Percentiles rank a stretch among this genome's conserved stretches.
phyloP scores from a whole-genome alignment of 2,888 invertebrate species.

The Melanotus villosus region DNA sequence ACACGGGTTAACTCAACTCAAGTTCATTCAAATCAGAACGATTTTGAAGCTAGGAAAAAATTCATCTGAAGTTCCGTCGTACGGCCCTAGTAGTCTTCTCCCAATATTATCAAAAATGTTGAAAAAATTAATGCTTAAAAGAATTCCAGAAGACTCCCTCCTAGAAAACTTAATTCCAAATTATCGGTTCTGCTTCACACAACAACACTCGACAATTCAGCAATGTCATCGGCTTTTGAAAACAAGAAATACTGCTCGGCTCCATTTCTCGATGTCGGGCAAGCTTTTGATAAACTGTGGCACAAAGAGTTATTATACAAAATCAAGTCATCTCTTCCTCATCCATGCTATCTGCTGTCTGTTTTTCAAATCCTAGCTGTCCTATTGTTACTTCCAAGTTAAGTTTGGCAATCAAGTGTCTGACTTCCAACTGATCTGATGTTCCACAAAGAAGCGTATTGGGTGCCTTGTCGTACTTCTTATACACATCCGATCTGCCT shows the following conservation, averaged over 20 bases:
- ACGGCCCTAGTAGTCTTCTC: not conserved
- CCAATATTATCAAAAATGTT: not conserved
- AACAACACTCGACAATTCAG: not conserved
- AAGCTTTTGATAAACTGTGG: not conserved
- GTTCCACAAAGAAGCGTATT: no score
- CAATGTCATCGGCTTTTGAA: not conserved
- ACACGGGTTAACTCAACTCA: not conserved
- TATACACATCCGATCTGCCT: no score
- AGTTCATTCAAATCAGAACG: not conserved
- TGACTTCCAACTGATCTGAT: not conserved
- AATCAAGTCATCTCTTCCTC: no score
- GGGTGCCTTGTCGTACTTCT: not conserved
- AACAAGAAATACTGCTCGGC: constrained; percentile 1
- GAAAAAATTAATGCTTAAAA: not conserved
- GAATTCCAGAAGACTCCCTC: not conserved
- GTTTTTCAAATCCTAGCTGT: not conserved
- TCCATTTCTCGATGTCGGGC: not conserved
- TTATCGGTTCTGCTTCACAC: constrained; percentile 1
- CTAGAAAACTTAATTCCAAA: not conserved
- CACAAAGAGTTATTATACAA: not conserved
- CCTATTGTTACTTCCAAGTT: no score
- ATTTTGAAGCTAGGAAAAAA: constrained; percentile 3
- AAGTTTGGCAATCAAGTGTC: not conserved
- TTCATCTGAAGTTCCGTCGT: not conserved
- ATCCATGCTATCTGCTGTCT: not conserved